These are phyloP conservation scores for Drosophila leontia DNA, from an alignment of 1,140 invertebrate genomes.

Conservation along the genomic window DNA sequence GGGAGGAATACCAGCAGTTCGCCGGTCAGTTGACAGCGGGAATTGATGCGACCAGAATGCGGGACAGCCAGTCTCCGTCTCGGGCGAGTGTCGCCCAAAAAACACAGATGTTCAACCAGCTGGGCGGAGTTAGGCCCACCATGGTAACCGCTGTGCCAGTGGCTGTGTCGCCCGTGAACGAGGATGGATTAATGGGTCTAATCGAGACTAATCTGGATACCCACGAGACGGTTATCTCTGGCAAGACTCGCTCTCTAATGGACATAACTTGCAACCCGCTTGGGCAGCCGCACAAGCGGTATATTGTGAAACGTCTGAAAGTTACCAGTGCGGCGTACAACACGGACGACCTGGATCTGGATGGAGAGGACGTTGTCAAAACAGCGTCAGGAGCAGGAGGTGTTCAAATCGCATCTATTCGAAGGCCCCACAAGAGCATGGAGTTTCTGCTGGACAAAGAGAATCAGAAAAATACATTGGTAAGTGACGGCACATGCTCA, in stretches of 20 bases:
- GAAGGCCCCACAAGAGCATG: slow-evolving; percentile 94
- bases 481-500: slow-evolving; percentile 82
- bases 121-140: slow-evolving; percentile 29
- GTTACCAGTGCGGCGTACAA: slow-evolving; percentile 60
- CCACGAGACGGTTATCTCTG: slow-evolving; percentile 87
- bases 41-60: slow-evolving; percentile 42
- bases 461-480: slow-evolving; percentile 91
- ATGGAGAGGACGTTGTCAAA: slow-evolving; percentile 39
- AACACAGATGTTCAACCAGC: slow-evolving; percentile 74
- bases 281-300: slow-evolving; percentile 73
- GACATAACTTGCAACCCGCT: slow-evolving; percentile 88
- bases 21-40: slow-evolving; percentile 67
- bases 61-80: slow-evolving; percentile 57
- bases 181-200: slow-evolving; percentile 86
- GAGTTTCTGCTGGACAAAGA: slow-evolving; percentile 96
- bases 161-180: slow-evolving; percentile 49
- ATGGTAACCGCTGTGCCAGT: slow-evolving; percentile 69
- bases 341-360: slow-evolving; percentile 18
- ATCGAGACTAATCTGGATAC: slow-evolving; percentile 95
- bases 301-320: slow-evolving; percentile 71
- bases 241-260: slow-evolving; percentile 92
- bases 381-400: slow-evolving; percentile 33
- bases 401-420: slow-evolving; percentile 76
- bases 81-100: slow-evolving; percentile 60
- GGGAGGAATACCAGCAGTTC: slow-evolving; percentile 64